These are phyloP conservation scores for Morone chrysops DNA, from an alignment of 2,113 vertebrate genomes.

Conservation along the genomic window DNA sequence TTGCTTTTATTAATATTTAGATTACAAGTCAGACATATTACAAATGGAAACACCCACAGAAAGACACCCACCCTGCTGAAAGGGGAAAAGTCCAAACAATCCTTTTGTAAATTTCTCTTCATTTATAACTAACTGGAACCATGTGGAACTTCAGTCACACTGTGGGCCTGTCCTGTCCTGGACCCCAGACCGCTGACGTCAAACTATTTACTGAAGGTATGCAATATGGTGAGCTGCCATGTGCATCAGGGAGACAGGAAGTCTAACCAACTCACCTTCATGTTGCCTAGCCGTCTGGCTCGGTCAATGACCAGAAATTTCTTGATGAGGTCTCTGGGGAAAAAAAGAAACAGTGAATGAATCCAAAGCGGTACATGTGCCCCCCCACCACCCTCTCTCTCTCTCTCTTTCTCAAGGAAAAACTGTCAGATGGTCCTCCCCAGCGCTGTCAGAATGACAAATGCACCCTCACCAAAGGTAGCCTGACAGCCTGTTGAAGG, in stretches of 20 bases:
- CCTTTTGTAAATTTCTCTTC: not conserved
- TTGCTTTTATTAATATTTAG: slow-evolving; percentile 2
- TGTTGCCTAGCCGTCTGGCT: slow-evolving; percentile 92
- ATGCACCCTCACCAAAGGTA: not conserved
- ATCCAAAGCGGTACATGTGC: not conserved
- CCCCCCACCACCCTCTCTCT: not conserved
- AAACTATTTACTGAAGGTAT: slow-evolving; percentile 3
- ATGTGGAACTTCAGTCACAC: slow-evolving; percentile 16
- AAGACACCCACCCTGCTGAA: not conserved
- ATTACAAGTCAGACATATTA: not conserved
- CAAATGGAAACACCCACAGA: not conserved
- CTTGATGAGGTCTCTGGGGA: slow-evolving; percentile 93
- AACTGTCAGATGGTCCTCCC: not conserved
- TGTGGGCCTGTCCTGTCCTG: not conserved
- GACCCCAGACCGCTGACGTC: slow-evolving; percentile 17
- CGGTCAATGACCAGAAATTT: slow-evolving; percentile 95
- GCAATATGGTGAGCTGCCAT: slow-evolving; percentile 7
- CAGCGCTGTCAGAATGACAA: slow-evolving; percentile 37
- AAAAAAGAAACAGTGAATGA: slow-evolving; percentile 23
- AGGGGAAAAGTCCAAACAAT: not conserved
- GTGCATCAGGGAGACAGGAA: slow-evolving; percentile 20
- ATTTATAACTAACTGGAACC: slow-evolving; percentile 39
- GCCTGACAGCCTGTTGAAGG: not conserved
- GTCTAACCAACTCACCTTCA: slow-evolving; percentile 90
- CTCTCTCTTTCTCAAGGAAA: not conserved